Base-by-base conservation (phyloP, 2,113 vertebrate species). In the Pteruthius melanotis region DNA sequence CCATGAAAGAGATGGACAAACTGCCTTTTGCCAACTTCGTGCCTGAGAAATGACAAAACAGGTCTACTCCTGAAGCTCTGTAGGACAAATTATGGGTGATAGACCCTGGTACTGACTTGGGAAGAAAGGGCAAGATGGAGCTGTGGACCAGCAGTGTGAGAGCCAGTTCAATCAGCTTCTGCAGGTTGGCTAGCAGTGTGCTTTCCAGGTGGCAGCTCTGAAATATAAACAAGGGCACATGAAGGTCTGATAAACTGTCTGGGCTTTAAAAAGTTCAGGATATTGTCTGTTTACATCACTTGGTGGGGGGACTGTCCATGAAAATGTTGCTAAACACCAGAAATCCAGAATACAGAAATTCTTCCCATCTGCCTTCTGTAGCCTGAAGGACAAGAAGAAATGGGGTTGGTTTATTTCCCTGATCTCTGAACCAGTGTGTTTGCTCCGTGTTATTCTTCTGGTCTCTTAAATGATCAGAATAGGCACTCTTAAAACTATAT, bases 381-480 rank as follows among this genome's bases (percentile, higher is more conserved):
- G 31, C 13, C 75, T 49, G 42, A 63, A 23, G 66, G 50, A 42
- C 66, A 47, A 92, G 65, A 76, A 60, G n/a, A 49, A 85, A 78
- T 22, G 22, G 27, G 18, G 15, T 35, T 89, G 82, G 89, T 95
- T 87, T 83, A 59, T 81, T 86, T 53, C 10, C 70, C 81, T 89
- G 71, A 72, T 86, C 78, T 95, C 70, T 66, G 17, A 71, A 56
- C 20, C 31, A 59, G 10, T 66, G 22, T n/a, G 10, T 50, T 75
- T 71, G 4, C 68, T 89, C 22, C 50, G 16, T 85, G 80, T 96
- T 86, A 56, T 89, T 95, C 92, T 89, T 74, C 87, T 94, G 39
- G 12, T 96, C 89, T 92, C 77, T 89, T 92, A 96, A 96, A 96
- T 89, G 70, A 91, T 63, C 40, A 52, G 93, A 97, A 95, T 66